Evolutionary conservation across 2,888 invertebrate genomes (phyloP), one percentile per base, ranked within the genome.

Genomic region (Ligdia adustata): DNA sequence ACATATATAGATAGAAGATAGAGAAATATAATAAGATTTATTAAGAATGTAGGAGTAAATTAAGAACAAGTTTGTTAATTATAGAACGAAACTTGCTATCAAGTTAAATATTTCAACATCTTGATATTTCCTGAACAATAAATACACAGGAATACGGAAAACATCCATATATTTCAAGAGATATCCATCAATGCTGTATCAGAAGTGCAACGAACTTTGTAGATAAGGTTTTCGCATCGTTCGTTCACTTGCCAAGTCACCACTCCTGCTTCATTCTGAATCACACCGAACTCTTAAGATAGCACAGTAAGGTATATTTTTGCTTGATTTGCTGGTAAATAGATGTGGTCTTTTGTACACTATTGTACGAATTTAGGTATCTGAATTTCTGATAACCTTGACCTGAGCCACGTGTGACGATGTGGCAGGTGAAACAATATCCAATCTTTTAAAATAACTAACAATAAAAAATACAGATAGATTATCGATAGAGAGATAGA

Each of bases 311-410:
- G 22, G 13, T 22, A 4, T n/a, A 22, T 13, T 13, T n/a, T 34
- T n/a, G 20, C 9, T 22, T 41, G 31, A 27, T 14, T 34, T 39
- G 13, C 34, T 43, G 27, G 9, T 27, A 20, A 12, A 16, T 29
- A 22, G n/a, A 7, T n/a, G n/a, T n/a, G n/a, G n/a, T n/a, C n/a
- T n/a, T n/a, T n/a, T n/a, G n/a, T n/a, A n/a, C n/a, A n/a, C n/a
- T n/a, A n/a, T 22, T 22, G 22, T 6, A 28, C 5, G 31, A 6
- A 9, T 47, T 44, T 15, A 31, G 20, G 3, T 9, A 48, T 55
- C 28, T 55, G 39, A 55, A 45, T 51, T 47, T 44, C 31, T 41
- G 5, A 49, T 55, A 26, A 40, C 49, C 52, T 55, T 55, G 52
- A 52, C 43, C 52, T 13, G 12, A 29, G 39, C 32, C 48, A 34